These are phyloP conservation scores for Ichneumon xanthorius DNA, from an alignment of 2,888 invertebrate genomes.

Conservation along the genomic window DNA sequence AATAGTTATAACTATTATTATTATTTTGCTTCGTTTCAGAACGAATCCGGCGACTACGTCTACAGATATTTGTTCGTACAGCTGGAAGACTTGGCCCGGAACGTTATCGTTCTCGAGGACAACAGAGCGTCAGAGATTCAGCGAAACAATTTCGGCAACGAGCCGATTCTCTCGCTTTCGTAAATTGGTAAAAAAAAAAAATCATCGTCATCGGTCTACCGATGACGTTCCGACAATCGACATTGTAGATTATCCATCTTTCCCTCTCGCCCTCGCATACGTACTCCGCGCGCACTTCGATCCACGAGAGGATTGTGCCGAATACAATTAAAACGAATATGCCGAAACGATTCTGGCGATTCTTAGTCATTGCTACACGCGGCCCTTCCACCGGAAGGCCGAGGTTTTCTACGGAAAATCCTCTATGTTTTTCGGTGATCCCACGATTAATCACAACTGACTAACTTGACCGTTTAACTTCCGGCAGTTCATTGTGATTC, in stretches of 20 bases:
- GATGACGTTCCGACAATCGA: constrained; percentile 7
- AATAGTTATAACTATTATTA: not conserved
- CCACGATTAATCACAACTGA: constrained; percentile 17
- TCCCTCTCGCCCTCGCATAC: not conserved
- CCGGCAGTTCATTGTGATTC: constrained; percentile 6
- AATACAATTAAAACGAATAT: not conserved
- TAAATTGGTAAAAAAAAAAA: constrained; percentile 12
- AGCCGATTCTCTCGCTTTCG: constrained; percentile 58
- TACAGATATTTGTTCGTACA: constrained; percentile 94
- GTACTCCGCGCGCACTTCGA: not conserved
- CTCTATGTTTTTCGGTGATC: not conserved
- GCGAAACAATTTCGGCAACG: constrained; percentile 78
- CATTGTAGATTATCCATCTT: constrained; percentile 5
- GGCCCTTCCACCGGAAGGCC: not conserved
- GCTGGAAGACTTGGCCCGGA: constrained; percentile 91
- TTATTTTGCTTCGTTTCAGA: constrained; percentile 86
- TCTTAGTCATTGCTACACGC: not conserved
- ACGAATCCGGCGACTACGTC: constrained; percentile 90
- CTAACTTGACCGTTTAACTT: not conserved
- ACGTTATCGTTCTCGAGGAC: constrained; percentile 92
- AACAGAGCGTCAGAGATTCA: constrained; percentile 85
- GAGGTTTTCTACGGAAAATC: not conserved
- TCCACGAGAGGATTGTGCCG: not conserved
- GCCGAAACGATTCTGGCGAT: not conserved
- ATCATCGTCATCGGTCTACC: constrained; percentile 7